Percentiles rank a stretch among this genome's conserved stretches.
Evolutionary conservation across 2,888 invertebrate genomes (phyloP).

Genomic region (Brachynemurus nebulosus): DNA sequence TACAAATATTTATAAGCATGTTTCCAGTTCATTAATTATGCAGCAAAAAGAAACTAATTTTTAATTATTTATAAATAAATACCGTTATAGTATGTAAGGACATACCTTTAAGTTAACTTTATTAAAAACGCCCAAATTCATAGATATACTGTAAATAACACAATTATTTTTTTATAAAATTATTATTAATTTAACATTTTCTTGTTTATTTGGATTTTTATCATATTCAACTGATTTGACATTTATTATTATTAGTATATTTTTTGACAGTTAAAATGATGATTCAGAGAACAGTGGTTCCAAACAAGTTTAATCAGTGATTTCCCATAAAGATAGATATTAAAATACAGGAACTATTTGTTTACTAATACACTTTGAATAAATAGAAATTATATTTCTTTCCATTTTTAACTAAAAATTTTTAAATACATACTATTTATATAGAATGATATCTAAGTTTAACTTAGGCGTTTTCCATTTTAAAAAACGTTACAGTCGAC

Average conservation of each 20-base stretch:
- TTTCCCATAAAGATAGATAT: not conserved
- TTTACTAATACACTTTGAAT: too few relatives aligned
- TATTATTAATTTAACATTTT: not conserved
- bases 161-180: too few relatives aligned
- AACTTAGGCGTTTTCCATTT: too few relatives aligned
- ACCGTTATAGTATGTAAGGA: constrained; percentile 3
- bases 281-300: not conserved
- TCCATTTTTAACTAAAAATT: too few relatives aligned
- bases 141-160: constrained; percentile 38
- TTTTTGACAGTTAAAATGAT: not conserved
- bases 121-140: constrained; percentile 73
- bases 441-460: too few relatives aligned
- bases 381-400: too few relatives aligned
- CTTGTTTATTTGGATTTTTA: not conserved
- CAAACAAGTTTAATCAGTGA: not conserved
- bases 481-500: too few relatives aligned
- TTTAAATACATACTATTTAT: too few relatives aligned
- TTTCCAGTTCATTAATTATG: not conserved
- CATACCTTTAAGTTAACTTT: constrained; percentile 63
- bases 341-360: too few relatives aligned
- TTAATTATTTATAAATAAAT: constrained; percentile 9
- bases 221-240: not conserved
- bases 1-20: too few relatives aligned
- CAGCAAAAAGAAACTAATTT: not conserved
- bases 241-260: not conserved